Base-by-base conservation (phyloP, 2,797 vertebrate species). In the Picus viridis region DNA sequence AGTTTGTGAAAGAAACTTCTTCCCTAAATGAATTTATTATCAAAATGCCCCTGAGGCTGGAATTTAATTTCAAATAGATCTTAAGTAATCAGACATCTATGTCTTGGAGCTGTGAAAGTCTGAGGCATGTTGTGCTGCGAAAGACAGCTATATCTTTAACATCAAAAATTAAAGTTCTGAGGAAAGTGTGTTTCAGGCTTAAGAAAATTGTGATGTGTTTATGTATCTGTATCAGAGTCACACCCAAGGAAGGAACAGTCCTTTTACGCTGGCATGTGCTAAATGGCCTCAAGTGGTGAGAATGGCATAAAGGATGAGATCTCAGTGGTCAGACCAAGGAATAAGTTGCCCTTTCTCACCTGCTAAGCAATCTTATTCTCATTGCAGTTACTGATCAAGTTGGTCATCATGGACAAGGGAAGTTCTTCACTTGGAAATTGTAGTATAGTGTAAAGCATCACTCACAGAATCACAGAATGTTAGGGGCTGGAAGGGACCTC, bases 71-170 rank as follows among this genome's bases (percentile, higher is more conserved):
- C 90, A 90, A 94, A 91, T 89, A 82, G 69, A 96, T 94, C 94
- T 97, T 96, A 96, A 96, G 93, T 95, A 96, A 97, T 97, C 94
- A 95, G 91, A 95, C 96, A 97, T 96, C 94, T 96, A 90, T 93
- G 86, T 96, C 94, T 96, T 90, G 85, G 87, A 94, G 95, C 94
- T 89, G 94, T 95, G 80, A 89, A 92, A 95, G 83, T 92, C 90
- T 94, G 89, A 89, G 90, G 72, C 91, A 89, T 91, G 75, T 95
- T 95, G 76, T 22, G 32, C 91, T 96, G 89, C 8, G 34, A 89
- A 89, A 94, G 88, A 94, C 83, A 93, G 92, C 43, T 80, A n/a
- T 94, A 96, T 95, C 95, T 96, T 92, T 74, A 88, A 88, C 61
- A 96, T 96, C 92, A 92, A 92, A 96, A 96, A 94, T 90, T 88